A percentile compares a stretch with the other conserved stretches of the same genome.
These are phyloP conservation scores for Campoplex nolae DNA, from an alignment of 2,888 invertebrate species.

Conservation along the genomic window DNA sequence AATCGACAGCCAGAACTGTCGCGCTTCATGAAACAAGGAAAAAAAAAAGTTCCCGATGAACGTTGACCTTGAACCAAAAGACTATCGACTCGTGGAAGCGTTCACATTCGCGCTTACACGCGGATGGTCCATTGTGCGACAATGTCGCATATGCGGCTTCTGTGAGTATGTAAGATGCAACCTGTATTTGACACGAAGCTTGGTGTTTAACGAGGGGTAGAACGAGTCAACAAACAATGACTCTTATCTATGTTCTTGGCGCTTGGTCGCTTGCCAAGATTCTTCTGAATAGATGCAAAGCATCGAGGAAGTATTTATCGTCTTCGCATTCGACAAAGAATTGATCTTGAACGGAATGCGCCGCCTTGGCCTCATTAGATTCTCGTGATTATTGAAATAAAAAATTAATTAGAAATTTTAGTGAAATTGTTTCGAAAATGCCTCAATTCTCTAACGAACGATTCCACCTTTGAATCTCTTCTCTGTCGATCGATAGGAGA, in stretches of 20 bases:
- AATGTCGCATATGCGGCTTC: not conserved
- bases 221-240: constrained; percentile 10
- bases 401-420: not conserved
- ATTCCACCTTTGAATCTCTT: not conserved
- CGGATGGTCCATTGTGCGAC: constrained; percentile 11
- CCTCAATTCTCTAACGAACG: not conserved
- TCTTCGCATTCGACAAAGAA: constrained; percentile 29
- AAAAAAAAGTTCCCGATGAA: not conserved
- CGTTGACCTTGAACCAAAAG: constrained; percentile 56
- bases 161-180: not conserved
- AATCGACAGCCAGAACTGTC: not conserved
- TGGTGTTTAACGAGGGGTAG: constrained; percentile 1
- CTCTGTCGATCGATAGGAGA: not conserved
- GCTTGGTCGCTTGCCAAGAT: constrained; percentile 49
- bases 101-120: constrained; percentile 48
- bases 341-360: constrained; percentile 6
- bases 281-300: not conserved
- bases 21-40: not conserved
- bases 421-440: not conserved
- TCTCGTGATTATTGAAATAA: not conserved
- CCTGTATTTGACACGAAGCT: constrained; percentile 11
- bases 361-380: not conserved
- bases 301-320: not conserved
- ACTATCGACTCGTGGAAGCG: constrained; percentile 59
- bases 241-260: constrained; percentile 10